Percentiles rank a stretch among this genome's conserved stretches.
phyloP scores from a whole-genome alignment of 2,888 invertebrate species.

The Volucella inanis region DNA sequence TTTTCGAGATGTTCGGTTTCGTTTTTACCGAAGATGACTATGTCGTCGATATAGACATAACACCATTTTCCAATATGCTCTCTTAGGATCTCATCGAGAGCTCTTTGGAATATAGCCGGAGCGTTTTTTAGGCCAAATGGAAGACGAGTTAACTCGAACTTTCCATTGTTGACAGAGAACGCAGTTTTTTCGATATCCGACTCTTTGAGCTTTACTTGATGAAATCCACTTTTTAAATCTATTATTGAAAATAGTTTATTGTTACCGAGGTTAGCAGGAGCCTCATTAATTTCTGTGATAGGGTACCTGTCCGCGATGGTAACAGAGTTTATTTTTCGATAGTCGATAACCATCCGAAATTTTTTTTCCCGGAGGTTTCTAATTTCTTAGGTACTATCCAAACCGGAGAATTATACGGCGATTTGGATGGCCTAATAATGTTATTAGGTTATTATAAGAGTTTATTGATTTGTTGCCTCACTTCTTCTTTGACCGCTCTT shows the following conservation, averaged over 20 bases:
- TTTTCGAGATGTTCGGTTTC: slow-evolving; percentile 19
- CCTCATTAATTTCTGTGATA: slow-evolving; percentile 51
- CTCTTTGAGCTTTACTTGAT: slow-evolving; percentile 20
- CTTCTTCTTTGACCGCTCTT: slow-evolving; percentile 32
- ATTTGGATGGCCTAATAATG: slow-evolving; percentile 40
- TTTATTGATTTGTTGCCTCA: slow-evolving; percentile 37
- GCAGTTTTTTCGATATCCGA: slow-evolving; percentile 39
- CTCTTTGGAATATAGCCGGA: slow-evolving; percentile 26
- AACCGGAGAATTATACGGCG: slow-evolving; percentile 33
- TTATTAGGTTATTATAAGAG: slow-evolving; percentile 13
- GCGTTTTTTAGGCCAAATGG: slow-evolving; percentile 39
- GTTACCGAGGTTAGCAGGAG: slow-evolving; percentile 40
- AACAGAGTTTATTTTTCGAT: slow-evolving; percentile 42
- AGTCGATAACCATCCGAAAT: slow-evolving; percentile 57
- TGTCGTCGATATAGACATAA: slow-evolving; percentile 36
- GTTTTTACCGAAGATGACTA: slow-evolving; percentile 25
- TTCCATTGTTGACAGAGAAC: slow-evolving; percentile 27
- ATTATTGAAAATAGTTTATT: slow-evolving; percentile 26
- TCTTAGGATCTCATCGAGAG: slow-evolving; percentile 32
- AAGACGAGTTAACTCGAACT: slow-evolving; percentile 31
- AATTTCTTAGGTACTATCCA: slow-evolving; percentile 38
- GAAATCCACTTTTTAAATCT: slow-evolving; percentile 51
- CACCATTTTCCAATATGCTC: slow-evolving; percentile 30
- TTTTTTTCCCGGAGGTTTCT: slow-evolving; percentile 26
- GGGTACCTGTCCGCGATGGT: slow-evolving; percentile 56